A percentile compares a stretch with the other conserved stretches of the same genome.
These are phyloP conservation scores for Brachymystax lenok DNA, from an alignment of 2,797 vertebrate genomes.

Conservation along the genomic window DNA sequence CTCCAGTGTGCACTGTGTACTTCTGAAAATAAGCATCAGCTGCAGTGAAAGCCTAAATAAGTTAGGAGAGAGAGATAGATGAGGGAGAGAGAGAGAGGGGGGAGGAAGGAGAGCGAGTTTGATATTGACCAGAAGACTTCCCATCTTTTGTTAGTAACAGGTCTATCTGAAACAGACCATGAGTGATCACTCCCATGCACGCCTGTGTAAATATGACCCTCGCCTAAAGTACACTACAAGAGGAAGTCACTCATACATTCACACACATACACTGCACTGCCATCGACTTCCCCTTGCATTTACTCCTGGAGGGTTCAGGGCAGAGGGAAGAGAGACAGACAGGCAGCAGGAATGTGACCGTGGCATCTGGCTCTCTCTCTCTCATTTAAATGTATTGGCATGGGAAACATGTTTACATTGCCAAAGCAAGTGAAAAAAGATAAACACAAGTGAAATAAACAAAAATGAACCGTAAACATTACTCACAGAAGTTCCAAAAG, in stretches of 20 bases:
- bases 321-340: slow-evolving; percentile 44
- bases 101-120: neutral
- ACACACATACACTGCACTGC: neutral
- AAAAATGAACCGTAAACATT: no score
- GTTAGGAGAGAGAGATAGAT: no score
- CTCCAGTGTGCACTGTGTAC: neutral
- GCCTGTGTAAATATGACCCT: neutral
- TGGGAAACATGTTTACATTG: no score
- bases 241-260: neutral
- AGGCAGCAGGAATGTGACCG: slow-evolving; percentile 47
- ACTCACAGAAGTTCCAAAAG: no score
- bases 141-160: neutral
- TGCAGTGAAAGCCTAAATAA: neutral
- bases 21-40: neutral
- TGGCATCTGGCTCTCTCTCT: slow-evolving; percentile 2
- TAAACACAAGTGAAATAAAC: no score
- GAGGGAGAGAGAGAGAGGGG: no score
- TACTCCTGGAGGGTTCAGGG: slow-evolving; percentile 32
- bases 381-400: neutral
- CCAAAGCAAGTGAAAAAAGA: no score
- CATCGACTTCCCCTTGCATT: neutral
- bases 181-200: neutral
- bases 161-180: neutral
- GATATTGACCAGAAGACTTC: slow-evolving; percentile 10
- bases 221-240: neutral